Evolutionary conservation across 2,797 vertebrate genomes (phyloP), one percentile per base, ranked within the genome.

Genomic region (Melanotaenia pygmaea): DNA sequence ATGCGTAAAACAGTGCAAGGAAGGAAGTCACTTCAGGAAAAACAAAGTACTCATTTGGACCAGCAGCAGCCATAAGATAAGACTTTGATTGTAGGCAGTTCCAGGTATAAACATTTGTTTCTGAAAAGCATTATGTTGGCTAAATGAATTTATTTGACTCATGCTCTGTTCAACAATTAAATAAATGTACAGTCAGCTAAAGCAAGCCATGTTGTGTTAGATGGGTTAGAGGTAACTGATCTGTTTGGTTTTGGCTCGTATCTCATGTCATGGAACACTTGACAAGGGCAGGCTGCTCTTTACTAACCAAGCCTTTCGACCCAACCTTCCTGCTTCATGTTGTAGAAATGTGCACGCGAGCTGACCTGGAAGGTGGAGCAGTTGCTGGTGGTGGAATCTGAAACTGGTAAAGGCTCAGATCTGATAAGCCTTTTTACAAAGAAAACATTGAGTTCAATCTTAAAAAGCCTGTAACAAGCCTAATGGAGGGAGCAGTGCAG

Each of bases 341-440:
- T 38, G 63, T 56, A 22, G n/a, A 64, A 43, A 77, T 53, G 34
- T 30, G 59, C 45, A 67, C 16, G 58, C 64, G 56, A 22, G 26
- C 62, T 76, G 63, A 73, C 63, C 60, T 1, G 50, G 69, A 76
- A 82, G 78, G 85, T 1, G 64, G 72, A 51, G 72, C 66, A 2
- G 59, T 64, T 2, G 14, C 77, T 82, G 64, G 59, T 7, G 40
- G 64, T 69, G 72, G 67, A 82, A 64, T 86, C 86, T 91, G 56
- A 86, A 85, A 74, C 67, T 80, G 60, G 40, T 72, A 50, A 67
- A 32, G 57, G 77, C 62, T 75, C 50, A 34, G 68, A 88, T 90
- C 89, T 86, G 89, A 91, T 92, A 85, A 89, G 83, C 67, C 57
- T 74, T 86, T 30, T 77, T 68, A 79, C 81, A 89, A 85, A 67